A percentile compares a stretch with the other conserved stretches of the same genome.
Conservation (phyloP, 2,113 vertebrate genomes). For the Scalopus aquaticus region DNA sequence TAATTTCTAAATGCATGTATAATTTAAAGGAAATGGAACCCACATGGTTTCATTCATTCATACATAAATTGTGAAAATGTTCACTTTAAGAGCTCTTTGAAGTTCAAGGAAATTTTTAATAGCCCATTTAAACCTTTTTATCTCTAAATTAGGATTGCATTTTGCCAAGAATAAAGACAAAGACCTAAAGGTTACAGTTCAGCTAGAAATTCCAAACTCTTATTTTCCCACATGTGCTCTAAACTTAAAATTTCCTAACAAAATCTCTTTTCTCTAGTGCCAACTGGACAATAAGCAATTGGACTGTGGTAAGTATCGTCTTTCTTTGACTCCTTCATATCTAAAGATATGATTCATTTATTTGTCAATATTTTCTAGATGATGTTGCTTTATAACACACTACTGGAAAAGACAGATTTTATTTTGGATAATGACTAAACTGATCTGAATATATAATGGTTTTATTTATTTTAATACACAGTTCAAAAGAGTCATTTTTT, state of each 20-base stretch:
- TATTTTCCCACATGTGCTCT: not conserved
- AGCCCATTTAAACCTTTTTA: conserved; percentile 57
- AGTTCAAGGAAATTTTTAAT: conserved; percentile 63
- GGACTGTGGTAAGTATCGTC: too few species aligned
- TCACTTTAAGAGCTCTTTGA: conserved; percentile 59
- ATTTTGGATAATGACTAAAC: not conserved
- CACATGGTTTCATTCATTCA: conserved; percentile 66
- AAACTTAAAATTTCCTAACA: conserved; percentile 9
- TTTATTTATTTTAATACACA: not conserved
- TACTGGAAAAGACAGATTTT: not conserved
- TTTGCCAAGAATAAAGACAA: conserved; percentile 66
- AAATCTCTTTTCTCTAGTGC: not conserved
- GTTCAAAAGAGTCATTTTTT: not conserved
- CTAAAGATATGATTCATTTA: not conserved
- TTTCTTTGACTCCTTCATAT: not conserved
- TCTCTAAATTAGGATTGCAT: conserved; percentile 47
- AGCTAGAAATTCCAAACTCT: conserved; percentile 18
- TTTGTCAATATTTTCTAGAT: not conserved
- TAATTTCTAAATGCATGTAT: conserved; percentile 43
- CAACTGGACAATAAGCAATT: not conserved
- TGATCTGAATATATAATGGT: not conserved
- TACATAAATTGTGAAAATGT: conserved; percentile 63
- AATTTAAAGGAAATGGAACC: conserved; percentile 43
- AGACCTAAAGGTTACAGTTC: conserved; percentile 62
- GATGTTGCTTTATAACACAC: not conserved